Base-by-base conservation (phyloP, 53 echinoderm and acorn worm species). In the Temnopleurus reevesii region DNA sequence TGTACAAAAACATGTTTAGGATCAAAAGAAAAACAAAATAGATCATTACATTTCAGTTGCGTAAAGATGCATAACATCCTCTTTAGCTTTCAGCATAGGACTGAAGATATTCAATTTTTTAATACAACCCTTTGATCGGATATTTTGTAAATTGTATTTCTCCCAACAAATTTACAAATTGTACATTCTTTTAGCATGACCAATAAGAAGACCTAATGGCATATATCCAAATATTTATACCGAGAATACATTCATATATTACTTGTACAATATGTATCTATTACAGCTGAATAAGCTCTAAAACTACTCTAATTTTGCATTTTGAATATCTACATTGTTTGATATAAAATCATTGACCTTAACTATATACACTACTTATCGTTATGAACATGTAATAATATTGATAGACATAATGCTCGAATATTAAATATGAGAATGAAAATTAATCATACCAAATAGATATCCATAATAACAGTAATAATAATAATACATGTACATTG, bases 401-500 rank as follows among this genome's bases (percentile, higher is more conserved):
- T 57, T 85, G 46, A 85, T 85, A 85, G 44, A 59, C 44, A 51
- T 66, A 87, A 87, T 66, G 88, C 88, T 66, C 66, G 66, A 66
- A 87, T 66, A 87, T 87, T 87, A 87, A 87, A 87, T 87, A 87
- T 87, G 88, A 87, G 61, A 87, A 87, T 87, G 87, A 87, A 46
- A 87, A 87, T 87, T 87, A 87, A 87, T 87, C 25, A 71, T 87
- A 87, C 88, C 88, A 87, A 87, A 87, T 87, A 87, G 88, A 87
- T 87, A 87, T 87, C 53, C 65, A 87, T 71, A 51, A 66, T 66
- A 87, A 36, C 28, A 65, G 66, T 66, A 66, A 87, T 49, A 64
- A 87, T 87, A 65, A 34, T 83, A n/a, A n/a, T n/a, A n/a, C n/a
- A n/a, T n/a, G n/a, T n/a, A 83, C 55, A 55, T 9, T 55, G n/a